These are phyloP conservation scores for Stenolophus ochropezus DNA, from an alignment of 2,888 invertebrate genomes.

Conservation along the genomic window DNA sequence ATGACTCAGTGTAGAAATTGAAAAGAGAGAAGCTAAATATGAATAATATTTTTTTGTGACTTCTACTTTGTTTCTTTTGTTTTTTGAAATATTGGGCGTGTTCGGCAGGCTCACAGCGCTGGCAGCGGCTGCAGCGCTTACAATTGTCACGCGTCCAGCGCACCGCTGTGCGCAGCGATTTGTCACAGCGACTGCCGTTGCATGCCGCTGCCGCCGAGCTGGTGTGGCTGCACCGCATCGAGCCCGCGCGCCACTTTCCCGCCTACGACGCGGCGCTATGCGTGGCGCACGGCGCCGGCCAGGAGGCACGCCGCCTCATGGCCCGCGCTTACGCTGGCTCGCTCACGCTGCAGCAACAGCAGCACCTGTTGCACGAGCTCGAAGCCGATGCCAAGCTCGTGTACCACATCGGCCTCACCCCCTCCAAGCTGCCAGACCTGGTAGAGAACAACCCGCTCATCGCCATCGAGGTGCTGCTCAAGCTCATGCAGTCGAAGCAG, in stretches of 20 bases:
- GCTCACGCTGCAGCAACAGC: conserved; percentile 91
- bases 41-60: too few species aligned
- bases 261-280: conserved; percentile 86
- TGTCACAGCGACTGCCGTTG: conserved; percentile 85
- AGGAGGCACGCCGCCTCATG: conserved; percentile 86
- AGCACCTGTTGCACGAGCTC: conserved; percentile 86
- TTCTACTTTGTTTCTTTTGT: too few species aligned
- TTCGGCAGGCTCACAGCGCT: too few species aligned
- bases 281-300: conserved; percentile 78
- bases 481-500: conserved; percentile 93
- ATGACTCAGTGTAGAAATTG: too few species aligned
- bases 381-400: conserved; percentile 91
- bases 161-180: conserved; percentile 83
- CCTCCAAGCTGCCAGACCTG: conserved; percentile 90
- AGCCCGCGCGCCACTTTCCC: conserved; percentile 82
- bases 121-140: too few species aligned
- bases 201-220: conserved; percentile 83
- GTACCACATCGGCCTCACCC: conserved; percentile 88
- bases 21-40: too few species aligned
- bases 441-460: conserved; percentile 98
- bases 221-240: conserved; percentile 89
- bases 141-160: too few species aligned
- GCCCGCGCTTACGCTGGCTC: conserved; percentile 90
- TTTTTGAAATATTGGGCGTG: too few species aligned
- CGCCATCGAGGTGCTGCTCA: conserved; percentile 94